These are phyloP conservation scores for Anoura caudifer DNA, from an alignment of 2,113 vertebrate genomes.

Conservation along the genomic window DNA sequence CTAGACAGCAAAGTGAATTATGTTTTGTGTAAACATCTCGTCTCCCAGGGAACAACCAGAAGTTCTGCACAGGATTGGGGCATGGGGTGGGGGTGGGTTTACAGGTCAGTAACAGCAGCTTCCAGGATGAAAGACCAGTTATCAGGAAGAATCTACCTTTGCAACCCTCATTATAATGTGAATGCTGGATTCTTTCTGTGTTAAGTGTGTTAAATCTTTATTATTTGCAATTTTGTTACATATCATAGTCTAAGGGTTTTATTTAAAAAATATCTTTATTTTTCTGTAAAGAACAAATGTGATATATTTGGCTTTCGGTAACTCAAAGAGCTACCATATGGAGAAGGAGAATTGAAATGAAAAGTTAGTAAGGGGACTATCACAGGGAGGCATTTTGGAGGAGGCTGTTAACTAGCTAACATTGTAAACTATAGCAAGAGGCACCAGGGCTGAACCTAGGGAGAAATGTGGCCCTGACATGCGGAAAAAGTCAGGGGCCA, in stretches of 20 bases:
- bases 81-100: not conserved
- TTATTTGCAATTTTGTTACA: not conserved
- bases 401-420: not conserved
- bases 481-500: not conserved
- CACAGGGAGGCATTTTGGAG: not conserved
- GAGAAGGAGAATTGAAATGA: not conserved
- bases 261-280: not conserved
- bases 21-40: not conserved
- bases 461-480: not conserved
- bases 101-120: not conserved
- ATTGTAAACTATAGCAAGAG: not conserved
- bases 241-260: not conserved
- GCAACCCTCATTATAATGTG: not conserved
- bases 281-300: not conserved
- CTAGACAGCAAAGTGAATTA: not conserved
- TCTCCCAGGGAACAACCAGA: not conserved
- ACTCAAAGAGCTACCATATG: not conserved
- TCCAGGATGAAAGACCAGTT: not conserved
- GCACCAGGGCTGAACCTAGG: not conserved
- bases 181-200: not conserved
- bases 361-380: not conserved
- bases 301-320: not conserved
- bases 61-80: not conserved
- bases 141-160: not conserved
- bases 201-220: not conserved